These are phyloP conservation scores for Muntiacus muntjak DNA, from an alignment of 2,113 vertebrate species.

Conservation along the genomic window DNA sequence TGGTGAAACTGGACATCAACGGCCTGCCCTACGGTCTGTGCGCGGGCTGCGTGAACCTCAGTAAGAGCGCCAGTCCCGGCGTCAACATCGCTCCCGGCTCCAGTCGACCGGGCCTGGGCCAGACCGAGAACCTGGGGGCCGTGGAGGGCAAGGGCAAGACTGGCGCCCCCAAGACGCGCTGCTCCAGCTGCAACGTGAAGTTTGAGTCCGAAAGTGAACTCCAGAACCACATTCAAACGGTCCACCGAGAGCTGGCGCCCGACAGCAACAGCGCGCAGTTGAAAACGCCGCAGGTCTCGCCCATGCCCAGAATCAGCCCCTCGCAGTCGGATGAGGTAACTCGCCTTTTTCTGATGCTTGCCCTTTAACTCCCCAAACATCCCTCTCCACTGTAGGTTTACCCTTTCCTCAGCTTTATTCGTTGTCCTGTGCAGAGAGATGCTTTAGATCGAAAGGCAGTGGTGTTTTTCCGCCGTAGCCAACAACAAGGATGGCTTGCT, in stretches of 20 bases:
- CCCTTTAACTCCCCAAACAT: slow-evolving; percentile 68
- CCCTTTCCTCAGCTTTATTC: slow-evolving; percentile 39
- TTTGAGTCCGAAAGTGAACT: slow-evolving; percentile 97
- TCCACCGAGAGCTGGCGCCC: slow-evolving; percentile 91
- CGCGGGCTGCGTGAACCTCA: slow-evolving; percentile 91
- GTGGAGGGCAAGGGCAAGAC: slow-evolving; percentile 91
- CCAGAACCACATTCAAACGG: slow-evolving; percentile 93
- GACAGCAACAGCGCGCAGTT: slow-evolving; percentile 90
- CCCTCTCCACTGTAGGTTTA: background rate
- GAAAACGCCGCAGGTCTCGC: slow-evolving; percentile 96
- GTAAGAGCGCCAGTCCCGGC: slow-evolving; percentile 93
- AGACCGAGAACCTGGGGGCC: slow-evolving; percentile 89
- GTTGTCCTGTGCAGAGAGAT: slow-evolving; percentile 65
- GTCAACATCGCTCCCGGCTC: slow-evolving; percentile 88
- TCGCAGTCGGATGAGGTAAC: slow-evolving; percentile 98
- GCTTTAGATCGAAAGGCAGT: slow-evolving; percentile 67
- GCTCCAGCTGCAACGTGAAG: slow-evolving; percentile 98
- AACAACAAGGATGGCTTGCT: slow-evolving; percentile 77
- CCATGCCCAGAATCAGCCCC: slow-evolving; percentile 96
- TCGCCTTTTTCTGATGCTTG: slow-evolving; percentile 71
- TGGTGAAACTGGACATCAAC: slow-evolving; percentile 98
- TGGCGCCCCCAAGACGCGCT: slow-evolving; percentile 92
- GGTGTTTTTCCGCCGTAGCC: slow-evolving; percentile 49
- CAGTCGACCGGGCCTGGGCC: slow-evolving; percentile 83
- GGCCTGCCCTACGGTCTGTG: slow-evolving; percentile 97